Percentiles rank a stretch among this genome's conserved stretches.
phyloP scores from a whole-genome alignment of 37 sponge, comb jelly and placozoan genomes.

The Amphimedon queenslandica region DNA sequence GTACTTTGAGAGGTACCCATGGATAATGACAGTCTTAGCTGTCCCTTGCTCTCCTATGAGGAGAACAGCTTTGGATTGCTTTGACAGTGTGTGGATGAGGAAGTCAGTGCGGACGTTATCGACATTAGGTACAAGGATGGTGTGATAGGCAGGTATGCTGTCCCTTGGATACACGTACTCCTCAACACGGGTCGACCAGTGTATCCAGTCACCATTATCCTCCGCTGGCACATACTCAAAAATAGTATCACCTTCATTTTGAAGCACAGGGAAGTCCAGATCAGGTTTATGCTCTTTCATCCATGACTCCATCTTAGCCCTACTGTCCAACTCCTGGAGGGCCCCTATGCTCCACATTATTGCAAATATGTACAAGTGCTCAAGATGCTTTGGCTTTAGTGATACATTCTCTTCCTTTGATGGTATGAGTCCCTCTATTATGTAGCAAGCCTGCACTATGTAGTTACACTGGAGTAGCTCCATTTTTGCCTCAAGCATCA shows the following conservation, averaged over 20 bases:
- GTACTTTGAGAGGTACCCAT: constrained; percentile 94
- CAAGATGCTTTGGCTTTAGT: constrained; percentile 55
- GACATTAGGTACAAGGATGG: constrained; percentile 97
- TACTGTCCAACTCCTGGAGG: constrained; percentile 86
- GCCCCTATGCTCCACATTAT: constrained; percentile 99
- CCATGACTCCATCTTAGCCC: constrained; percentile 88
- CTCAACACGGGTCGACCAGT: constrained; percentile 83
- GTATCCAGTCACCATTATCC: constrained; percentile 83
- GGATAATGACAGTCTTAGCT: constrained; percentile 98
- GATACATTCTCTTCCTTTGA: constrained; percentile 62
- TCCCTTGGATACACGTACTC: constrained; percentile 91
- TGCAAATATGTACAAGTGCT: constrained; percentile 89
- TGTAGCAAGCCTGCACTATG: constrained; percentile 72
- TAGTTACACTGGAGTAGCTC: constrained; percentile 88
- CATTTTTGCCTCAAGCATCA: constrained; percentile 81
- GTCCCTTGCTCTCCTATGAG: constrained; percentile 99
- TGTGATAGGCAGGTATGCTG: constrained; percentile 79
- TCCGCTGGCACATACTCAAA: constrained; percentile 93
- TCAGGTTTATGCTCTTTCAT: constrained; percentile 64
- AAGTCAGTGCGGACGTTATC: constrained; percentile 98
- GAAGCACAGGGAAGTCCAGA: constrained; percentile 68
- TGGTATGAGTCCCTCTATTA: constrained; percentile 92
- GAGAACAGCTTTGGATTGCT: constrained; percentile 89
- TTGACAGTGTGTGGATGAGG: constrained; percentile 89
- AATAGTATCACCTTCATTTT: constrained; percentile 83